Percentiles rank a stretch among this genome's conserved stretches.
These are phyloP conservation scores for Polypedilum vanderplanki DNA, from an alignment of 1,140 invertebrate species.

Conservation along the genomic window DNA sequence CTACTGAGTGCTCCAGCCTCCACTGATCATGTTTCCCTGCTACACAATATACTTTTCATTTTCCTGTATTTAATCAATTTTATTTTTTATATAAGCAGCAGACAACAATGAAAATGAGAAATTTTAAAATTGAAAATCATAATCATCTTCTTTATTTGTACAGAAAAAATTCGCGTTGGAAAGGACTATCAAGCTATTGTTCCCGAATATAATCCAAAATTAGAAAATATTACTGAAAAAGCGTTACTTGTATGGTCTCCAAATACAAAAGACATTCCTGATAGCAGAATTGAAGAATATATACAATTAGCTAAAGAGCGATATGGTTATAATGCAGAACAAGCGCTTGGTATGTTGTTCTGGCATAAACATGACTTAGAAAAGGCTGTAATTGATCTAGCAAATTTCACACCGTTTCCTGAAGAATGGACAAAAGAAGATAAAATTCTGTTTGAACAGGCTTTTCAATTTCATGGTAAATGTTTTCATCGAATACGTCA, in stretches of 20 bases:
- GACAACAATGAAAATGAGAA: background rate
- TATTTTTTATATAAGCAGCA: background rate
- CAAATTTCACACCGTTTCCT: conserved; percentile 95
- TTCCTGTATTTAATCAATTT: background rate
- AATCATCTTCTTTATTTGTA: background rate
- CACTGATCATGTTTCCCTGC: background rate
- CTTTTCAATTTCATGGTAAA: conserved; percentile 97
- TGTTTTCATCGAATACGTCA: conserved; percentile 94
- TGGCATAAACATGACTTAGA: conserved; percentile 97
- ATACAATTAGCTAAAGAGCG: conserved; percentile 93
- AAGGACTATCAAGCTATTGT: conserved; percentile 90
- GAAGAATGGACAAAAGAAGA: conserved; percentile 98
- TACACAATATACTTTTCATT: background rate
- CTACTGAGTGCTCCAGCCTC: background rate
- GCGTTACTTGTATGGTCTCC: conserved; percentile 94
- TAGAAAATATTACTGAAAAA: conserved; percentile 52
- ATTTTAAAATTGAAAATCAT: background rate
- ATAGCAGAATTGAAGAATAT: conserved; percentile 88
- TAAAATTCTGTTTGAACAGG: conserved; percentile 96
- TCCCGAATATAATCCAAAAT: conserved; percentile 62
- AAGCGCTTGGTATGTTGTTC: conserved; percentile 94
- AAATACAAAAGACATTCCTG: conserved; percentile 69
- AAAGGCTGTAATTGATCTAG: conserved; percentile 82
- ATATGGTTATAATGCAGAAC: conserved; percentile 95
- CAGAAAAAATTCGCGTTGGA: conserved; percentile 87